A percentile compares a stretch with the other conserved stretches of the same genome.
These are phyloP conservation scores for Tenthredo amoena DNA, from an alignment of 2,888 invertebrate species.

Conservation along the genomic window DNA sequence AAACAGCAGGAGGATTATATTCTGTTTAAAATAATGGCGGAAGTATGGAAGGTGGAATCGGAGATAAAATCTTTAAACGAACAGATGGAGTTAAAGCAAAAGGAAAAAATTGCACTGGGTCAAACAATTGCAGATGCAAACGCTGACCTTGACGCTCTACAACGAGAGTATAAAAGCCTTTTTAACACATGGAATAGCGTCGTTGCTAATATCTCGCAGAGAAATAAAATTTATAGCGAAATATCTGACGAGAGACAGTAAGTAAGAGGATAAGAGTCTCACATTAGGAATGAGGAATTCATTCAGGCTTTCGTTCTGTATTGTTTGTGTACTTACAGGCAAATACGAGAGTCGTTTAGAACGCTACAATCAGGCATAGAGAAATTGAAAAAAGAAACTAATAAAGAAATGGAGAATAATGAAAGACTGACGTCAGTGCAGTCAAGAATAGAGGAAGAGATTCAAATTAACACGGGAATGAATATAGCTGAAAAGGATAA, in stretches of 20 bases:
- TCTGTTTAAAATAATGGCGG: conserved; percentile 84
- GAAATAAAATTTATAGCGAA: conserved; percentile 84
- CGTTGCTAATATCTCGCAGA: conserved; percentile 84
- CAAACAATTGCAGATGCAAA: conserved; percentile 85
- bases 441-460: conserved; percentile 81
- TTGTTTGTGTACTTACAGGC: conserved; percentile 76
- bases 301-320: conserved; percentile 38
- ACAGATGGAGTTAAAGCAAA: conserved; percentile 84
- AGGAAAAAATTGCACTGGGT: conserved; percentile 81
- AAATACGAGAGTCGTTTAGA: conserved; percentile 81
- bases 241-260: conserved; percentile 83
- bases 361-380: conserved; percentile 82
- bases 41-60: conserved; percentile 85
- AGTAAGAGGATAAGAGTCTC: conserved; percentile 61
- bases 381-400: conserved; percentile 83
- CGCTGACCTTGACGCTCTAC: conserved; percentile 86
- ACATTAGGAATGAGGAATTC: conserved; percentile 1
- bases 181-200: conserved; percentile 88
- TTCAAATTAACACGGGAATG: conserved; percentile 72
- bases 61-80: conserved; percentile 83
- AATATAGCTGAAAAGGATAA: conserved; percentile 81
- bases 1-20: conserved; percentile 82
- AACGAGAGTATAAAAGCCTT: conserved; percentile 85
- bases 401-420: conserved; percentile 85
- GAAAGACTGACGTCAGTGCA: conserved; percentile 83